These are phyloP conservation scores for Microvelia longipes DNA, from an alignment of 1,140 invertebrate species.

Conservation along the genomic window DNA sequence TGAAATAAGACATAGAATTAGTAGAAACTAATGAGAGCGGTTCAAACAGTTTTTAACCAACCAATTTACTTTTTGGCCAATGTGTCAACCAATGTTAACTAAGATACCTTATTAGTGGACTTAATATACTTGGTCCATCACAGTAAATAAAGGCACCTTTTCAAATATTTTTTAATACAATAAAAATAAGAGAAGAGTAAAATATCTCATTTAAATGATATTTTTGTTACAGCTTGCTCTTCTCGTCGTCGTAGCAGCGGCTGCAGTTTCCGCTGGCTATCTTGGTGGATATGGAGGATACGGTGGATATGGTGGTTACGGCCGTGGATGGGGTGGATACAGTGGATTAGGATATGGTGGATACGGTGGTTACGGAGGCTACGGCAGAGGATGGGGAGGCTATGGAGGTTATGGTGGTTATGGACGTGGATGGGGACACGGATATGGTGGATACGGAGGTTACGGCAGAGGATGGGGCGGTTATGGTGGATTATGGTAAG, in stretches of 20 bases:
- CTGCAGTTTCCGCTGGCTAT: neutral
- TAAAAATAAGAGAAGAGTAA: too few relatives aligned
- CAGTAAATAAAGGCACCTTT: too few relatives aligned
- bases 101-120: too few relatives aligned
- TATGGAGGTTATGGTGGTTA: neutral
- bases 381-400: neutral
- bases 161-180: too few relatives aligned
- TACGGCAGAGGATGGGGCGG: neutral
- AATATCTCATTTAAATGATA: too few relatives aligned
- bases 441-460: neutral
- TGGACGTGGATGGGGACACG: neutral
- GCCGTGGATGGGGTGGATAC: neutral
- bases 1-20: too few relatives aligned
- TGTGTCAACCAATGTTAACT: too few relatives aligned
- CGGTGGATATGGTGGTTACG: neutral
- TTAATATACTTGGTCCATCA: too few relatives aligned
- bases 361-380: neutral
- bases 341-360: constrained; percentile 1
- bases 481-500: too few relatives aligned
- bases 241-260: neutral
- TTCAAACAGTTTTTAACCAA: too few relatives aligned
- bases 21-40: too few relatives aligned
- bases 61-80: too few relatives aligned
- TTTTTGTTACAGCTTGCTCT: neutral
- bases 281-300: neutral